These are phyloP conservation scores for Gymnopithys bicolor DNA, from an alignment of 2,797 vertebrate species.

Conservation along the genomic window DNA sequence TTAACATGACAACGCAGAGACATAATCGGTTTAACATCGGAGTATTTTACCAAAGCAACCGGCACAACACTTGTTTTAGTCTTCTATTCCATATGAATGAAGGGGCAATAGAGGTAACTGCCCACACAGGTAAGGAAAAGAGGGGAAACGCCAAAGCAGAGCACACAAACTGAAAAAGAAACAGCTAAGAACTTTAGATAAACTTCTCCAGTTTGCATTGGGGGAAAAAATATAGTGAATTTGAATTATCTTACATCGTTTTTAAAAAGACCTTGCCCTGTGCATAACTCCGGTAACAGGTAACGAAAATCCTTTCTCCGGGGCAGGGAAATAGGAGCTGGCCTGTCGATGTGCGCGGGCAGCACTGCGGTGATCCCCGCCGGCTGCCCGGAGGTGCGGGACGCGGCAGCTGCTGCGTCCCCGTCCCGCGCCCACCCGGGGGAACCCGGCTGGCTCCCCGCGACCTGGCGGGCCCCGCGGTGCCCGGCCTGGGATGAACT, in stretches of 20 bases:
- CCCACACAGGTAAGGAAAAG: background rate
- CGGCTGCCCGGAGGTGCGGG: too few species aligned
- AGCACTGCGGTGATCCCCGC: background rate
- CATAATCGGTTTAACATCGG: background rate
- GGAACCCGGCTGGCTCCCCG: background rate
- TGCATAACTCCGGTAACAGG: fast-evolving
- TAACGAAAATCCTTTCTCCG: background rate
- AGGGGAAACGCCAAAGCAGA: background rate
- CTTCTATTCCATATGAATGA: background rate
- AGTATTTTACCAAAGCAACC: background rate
- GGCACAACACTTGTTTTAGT: background rate
- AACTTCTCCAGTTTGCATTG: background rate
- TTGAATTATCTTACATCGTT: background rate
- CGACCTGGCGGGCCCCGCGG: background rate
- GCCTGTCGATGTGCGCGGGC: background rate
- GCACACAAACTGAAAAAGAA: background rate
- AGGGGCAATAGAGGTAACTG: background rate
- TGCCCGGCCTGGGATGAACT: background rate
- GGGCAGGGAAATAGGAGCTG: fast-evolving
- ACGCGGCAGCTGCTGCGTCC: background rate
- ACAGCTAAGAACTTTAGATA: background rate
- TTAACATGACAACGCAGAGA: background rate
- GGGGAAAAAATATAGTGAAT: fast-evolving
- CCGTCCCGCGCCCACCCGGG: background rate
- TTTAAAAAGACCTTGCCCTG: background rate